phyloP scores from a whole-genome alignment of 2,797 vertebrate species.

The Lutjanus campechanus region DNA sequence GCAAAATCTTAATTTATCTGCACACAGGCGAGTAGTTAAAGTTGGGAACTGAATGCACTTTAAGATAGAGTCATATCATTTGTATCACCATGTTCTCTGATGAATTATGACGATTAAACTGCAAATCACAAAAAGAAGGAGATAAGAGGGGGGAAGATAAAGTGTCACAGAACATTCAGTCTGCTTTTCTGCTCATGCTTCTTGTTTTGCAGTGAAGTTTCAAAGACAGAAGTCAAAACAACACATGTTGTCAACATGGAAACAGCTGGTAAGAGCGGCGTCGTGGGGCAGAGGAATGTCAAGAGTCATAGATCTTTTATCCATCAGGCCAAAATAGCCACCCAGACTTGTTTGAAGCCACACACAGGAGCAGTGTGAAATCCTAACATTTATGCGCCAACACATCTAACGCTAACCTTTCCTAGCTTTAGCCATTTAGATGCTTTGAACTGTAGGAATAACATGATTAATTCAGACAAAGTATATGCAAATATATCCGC shows the following conservation, averaged over 20 bases:
- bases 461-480: neutral
- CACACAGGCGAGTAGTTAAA: neutral
- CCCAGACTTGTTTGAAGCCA: conserved; percentile 39
- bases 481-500: neutral
- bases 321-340: conserved; percentile 48
- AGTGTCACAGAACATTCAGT: conserved; percentile 39
- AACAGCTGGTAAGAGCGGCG: conserved; percentile 77
- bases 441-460: neutral
- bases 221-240: conserved; percentile 78
- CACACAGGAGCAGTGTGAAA: conserved; percentile 20
- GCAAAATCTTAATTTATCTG: conserved; percentile 20
- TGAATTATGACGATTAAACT: conserved; percentile 21
- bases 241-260: conserved; percentile 69
- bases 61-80: conserved; percentile 3
- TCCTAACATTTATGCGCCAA: neutral
- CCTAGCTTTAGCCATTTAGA: neutral
- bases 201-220: conserved; percentile 72
- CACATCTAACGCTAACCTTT: neutral
- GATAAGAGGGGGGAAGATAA: neutral
- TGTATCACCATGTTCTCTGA: conserved; percentile 22
- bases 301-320: conserved; percentile 73
- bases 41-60: conserved; percentile 25
- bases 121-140: conserved; percentile 31
- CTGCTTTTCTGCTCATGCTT: conserved; percentile 51
- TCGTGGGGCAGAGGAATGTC: conserved; percentile 73